A percentile compares a stretch with the other conserved stretches of the same genome.
Conservation (phyloP, 2,113 vertebrate genomes). For the Caloenas nicobarica region DNA sequence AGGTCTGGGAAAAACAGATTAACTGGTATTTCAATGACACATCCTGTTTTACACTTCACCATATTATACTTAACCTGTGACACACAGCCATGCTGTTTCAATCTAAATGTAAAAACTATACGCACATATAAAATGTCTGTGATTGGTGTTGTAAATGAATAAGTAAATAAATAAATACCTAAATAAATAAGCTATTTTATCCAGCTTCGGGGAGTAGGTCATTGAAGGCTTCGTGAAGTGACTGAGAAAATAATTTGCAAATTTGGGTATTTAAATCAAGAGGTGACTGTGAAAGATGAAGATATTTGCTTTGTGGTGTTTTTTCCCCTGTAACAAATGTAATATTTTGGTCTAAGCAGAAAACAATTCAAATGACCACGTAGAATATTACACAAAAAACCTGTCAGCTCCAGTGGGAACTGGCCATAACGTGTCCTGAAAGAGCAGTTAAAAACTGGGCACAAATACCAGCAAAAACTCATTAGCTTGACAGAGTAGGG, state of each 20-base stretch:
- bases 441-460: not conserved
- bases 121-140: not conserved
- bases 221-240: not conserved
- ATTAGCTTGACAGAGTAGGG: not conserved
- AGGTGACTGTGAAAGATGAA: not conserved
- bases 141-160: not conserved
- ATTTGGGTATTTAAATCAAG: not conserved
- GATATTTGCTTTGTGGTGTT: not conserved
- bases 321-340: not conserved
- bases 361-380: not conserved
- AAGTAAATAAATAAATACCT: not conserved
- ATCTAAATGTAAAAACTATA: not conserved
- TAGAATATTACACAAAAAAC: not conserved
- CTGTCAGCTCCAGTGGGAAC: not conserved
- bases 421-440: not conserved
- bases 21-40: not conserved
- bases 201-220: not conserved
- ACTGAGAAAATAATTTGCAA: not conserved
- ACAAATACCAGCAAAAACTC: not conserved
- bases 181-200: not conserved
- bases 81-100: not conserved
- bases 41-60: not conserved
- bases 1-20: slow-evolving; percentile 50
- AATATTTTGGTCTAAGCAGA: not conserved
- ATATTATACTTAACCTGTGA: not conserved